Percentiles rank a stretch among this genome's conserved stretches.
These are phyloP conservation scores for Ichneumoninae sp. DNA, from an alignment of 2,888 invertebrate genomes.

Conservation along the genomic window DNA sequence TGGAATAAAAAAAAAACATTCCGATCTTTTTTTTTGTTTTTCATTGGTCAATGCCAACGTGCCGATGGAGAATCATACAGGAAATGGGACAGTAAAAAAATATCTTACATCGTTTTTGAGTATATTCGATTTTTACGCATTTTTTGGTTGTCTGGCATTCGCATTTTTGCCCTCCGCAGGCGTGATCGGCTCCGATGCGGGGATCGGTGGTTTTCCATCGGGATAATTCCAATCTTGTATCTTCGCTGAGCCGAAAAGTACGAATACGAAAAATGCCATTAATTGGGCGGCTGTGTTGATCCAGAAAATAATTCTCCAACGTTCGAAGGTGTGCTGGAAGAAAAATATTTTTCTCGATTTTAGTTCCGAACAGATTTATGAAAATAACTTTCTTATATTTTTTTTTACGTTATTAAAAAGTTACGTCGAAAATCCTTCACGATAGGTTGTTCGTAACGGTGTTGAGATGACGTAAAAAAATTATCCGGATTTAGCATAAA, in stretches of 20 bases:
- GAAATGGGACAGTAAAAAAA: neutral
- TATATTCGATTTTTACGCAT: constrained; percentile 23
- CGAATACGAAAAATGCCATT: constrained; percentile 75
- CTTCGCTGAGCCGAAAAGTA: constrained; percentile 78
- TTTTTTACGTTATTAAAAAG: too few species aligned
- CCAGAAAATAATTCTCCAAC: constrained; percentile 80
- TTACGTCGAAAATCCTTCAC: too few species aligned
- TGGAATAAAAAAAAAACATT: neutral
- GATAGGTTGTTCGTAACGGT: too few species aligned
- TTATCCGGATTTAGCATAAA: neutral
- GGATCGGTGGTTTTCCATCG: constrained; percentile 40
- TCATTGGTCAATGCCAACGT: neutral
- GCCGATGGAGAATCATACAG: neutral
- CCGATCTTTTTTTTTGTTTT: neutral
- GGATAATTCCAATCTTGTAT: constrained; percentile 82
- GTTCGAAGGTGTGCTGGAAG: constrained; percentile 79
- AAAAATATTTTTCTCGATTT: neutral
- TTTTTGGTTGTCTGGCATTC: constrained; percentile 1
- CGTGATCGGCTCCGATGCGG: neutral
- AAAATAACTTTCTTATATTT: neutral
- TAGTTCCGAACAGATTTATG: neutral
- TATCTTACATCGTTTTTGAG: neutral
- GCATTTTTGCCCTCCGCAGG: neutral
- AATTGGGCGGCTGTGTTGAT: constrained; percentile 75
- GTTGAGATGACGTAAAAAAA: neutral